Evolutionary conservation across 2,888 invertebrate species (phyloP), one percentile per base, ranked within the genome.

Genomic region (Polylopha cassiicola): DNA sequence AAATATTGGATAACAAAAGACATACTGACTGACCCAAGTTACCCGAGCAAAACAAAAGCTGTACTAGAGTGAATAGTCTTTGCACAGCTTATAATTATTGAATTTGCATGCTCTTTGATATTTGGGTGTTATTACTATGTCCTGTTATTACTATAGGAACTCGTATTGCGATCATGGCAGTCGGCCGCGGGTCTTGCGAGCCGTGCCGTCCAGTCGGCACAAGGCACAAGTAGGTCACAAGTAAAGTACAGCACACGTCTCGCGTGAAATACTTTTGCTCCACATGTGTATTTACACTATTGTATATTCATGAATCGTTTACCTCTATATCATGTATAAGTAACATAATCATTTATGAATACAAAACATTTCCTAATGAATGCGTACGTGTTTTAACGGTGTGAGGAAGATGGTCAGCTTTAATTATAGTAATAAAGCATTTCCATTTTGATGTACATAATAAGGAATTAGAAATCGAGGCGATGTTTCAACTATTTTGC

Each of bases 211-310:
- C 33, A 29, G 31, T 29, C n/a, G n/a, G n/a, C n/a, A n/a, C n/a
- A n/a, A n/a, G n/a, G n/a, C n/a, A n/a, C 14, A 61, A 58, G 45
- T 64, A 47, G 64, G 66, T 58, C 65, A 61, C 45, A 51, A 51
- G 53, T 46, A 53, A 54, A 52, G 48, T 44, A 46, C 48, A 49
- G 52, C 46, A 37, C 39, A 41, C 46, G 48, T 44, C n/a, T n/a
- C n/a, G 54, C 47, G 45, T 51, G 46, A 53, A 50, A 43, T 43
- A 47, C 44, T 46, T 51, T 52, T 47, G 48, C 44, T 47, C 47
- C 47, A 34, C 43, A 31, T 42, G 36, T 42, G 43, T 43, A 47
- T 27, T 8, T 20, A 20, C 20, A 31, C 30, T 18, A 18, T 26
- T 38, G 4, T 14, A 26, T 38, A 26, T 38, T 31, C 32, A 32